Percentiles rank a stretch among this genome's conserved stretches.
phyloP scores from a whole-genome alignment of 23 tunicate species.

The Ciona savignyi region DNA sequence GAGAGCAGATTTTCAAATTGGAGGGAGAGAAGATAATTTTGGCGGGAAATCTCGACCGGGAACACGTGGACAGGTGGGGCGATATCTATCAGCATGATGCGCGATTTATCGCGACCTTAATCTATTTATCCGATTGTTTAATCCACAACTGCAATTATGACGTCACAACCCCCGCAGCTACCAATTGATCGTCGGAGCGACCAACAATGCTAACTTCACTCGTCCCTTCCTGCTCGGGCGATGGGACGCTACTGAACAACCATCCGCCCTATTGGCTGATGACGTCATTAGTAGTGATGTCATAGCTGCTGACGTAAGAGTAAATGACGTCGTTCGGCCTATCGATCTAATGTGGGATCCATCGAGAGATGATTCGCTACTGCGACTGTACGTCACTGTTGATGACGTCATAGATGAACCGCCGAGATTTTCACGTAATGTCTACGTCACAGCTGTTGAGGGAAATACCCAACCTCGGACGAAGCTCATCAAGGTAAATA shows the following conservation, averaged over 20 bases:
- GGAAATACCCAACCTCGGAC: constrained; percentile 19
- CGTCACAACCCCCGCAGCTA: constrained; percentile 20
- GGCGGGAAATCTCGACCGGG: constrained; percentile 33
- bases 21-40: constrained; percentile 24
- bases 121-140: too few species aligned
- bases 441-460: constrained; percentile 67
- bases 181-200: constrained; percentile 25
- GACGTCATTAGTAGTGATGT: background rate
- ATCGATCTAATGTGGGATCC: constrained; percentile 22
- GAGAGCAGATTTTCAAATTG: constrained; percentile 19
- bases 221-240: constrained; percentile 5
- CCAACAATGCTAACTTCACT: constrained; percentile 23
- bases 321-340: constrained; percentile 1
- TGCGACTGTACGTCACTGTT: constrained; percentile 32
- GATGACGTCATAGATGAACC: constrained; percentile 77
- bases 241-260: constrained; percentile 19
- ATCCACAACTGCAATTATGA: too few species aligned
- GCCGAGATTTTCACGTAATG: constrained; percentile 39
- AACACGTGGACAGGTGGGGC: constrained; percentile 37
- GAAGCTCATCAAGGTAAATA: constrained; percentile 13
- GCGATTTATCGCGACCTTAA: too few species aligned
- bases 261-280: constrained; percentile 4
- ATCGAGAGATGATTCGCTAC: constrained; percentile 13
- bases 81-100: too few species aligned
- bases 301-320: background rate